Conservation (phyloP, 2,113 vertebrate genomes). For the Prinia subflava region DNA sequence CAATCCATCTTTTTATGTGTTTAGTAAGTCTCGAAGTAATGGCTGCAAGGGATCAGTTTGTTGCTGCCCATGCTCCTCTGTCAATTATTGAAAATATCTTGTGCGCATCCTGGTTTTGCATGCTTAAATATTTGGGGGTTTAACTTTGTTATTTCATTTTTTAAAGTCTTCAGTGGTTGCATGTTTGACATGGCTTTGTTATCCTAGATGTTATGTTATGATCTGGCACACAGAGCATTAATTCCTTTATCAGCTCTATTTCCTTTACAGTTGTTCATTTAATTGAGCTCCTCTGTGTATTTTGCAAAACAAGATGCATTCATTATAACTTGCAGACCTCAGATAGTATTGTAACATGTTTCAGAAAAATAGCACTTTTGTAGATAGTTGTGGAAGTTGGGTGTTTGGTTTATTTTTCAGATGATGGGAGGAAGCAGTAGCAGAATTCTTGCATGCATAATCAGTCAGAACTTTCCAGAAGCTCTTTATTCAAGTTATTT, state of each 20-base stretch:
- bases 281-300: slow-evolving; percentile 59
- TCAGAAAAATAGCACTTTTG: slow-evolving; percentile 16
- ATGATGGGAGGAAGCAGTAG: slow-evolving; percentile 45
- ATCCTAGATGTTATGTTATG: slow-evolving; percentile 59
- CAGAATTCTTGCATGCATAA: slow-evolving; percentile 57
- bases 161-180: slow-evolving; percentile 18
- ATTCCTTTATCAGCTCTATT: slow-evolving; percentile 68
- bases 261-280: slow-evolving; percentile 60
- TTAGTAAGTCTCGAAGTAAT: background rate
- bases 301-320: slow-evolving; percentile 58
- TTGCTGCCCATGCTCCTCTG: background rate
- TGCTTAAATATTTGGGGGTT: slow-evolving; percentile 12
- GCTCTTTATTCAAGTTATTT: slow-evolving; percentile 53
- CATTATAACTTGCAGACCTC: slow-evolving; percentile 24
- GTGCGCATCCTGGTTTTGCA: background rate
- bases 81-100: background rate
- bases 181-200: slow-evolving; percentile 58
- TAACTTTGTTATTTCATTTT: slow-evolving; percentile 5
- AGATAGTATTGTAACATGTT: slow-evolving; percentile 9
- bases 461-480: slow-evolving; percentile 62
- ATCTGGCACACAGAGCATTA: slow-evolving; percentile 46
- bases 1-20: background rate
- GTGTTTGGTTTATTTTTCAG: slow-evolving; percentile 54
- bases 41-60: background rate
- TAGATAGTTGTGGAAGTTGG: slow-evolving; percentile 40